Base-by-base conservation (phyloP, 2,113 vertebrate genomes). In the Zosterops lateralis region DNA sequence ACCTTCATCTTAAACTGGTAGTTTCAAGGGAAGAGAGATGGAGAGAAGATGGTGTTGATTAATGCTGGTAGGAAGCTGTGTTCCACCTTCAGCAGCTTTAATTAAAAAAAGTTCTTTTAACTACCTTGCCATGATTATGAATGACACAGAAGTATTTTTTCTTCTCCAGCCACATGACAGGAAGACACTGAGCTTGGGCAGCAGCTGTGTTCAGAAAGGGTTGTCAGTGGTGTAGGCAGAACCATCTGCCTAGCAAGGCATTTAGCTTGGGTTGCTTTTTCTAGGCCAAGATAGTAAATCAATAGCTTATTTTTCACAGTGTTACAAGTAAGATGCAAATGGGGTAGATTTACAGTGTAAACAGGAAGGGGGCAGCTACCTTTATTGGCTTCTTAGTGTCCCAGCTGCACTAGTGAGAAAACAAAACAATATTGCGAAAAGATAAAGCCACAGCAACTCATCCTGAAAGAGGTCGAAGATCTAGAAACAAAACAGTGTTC, bases 161-260 rank as follows among this genome's bases (percentile, higher is more conserved):
- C 26, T 86, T 54, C 47, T 88, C 24, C 56, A 87, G 76, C 64
- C 89, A 47, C 71, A 90, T 86, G 72, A 94, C 90, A 87, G 91
- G 95, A 96, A 94, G 90, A 26, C 44, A 13, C 64, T 73, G 78
- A 93, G 89, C 75, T 85, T 70, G 87, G 71, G 89, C 87, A 89
- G 71, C 93, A 96, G 87, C 87, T 92, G 91, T 80, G 78, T 62
- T 91, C 89, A 67, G 87, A 32, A 72, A 67, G 92, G 89, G 71
- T 88, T 85, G 74, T 66, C 66, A 36, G 82, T 71, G 84, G 75
- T 94, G 91, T 92, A 80, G 94, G 93, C 91, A 95, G 94, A 91
- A 51, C 96, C 94, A 91, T 95, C 96, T 95, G 96, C 78, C 82
- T 62, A 71, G 84, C 38, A 51, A 95, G 84, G 66, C 87, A 26